Conservation (phyloP, 2,113 vertebrate species). For the Sceloporus undulatus region DNA sequence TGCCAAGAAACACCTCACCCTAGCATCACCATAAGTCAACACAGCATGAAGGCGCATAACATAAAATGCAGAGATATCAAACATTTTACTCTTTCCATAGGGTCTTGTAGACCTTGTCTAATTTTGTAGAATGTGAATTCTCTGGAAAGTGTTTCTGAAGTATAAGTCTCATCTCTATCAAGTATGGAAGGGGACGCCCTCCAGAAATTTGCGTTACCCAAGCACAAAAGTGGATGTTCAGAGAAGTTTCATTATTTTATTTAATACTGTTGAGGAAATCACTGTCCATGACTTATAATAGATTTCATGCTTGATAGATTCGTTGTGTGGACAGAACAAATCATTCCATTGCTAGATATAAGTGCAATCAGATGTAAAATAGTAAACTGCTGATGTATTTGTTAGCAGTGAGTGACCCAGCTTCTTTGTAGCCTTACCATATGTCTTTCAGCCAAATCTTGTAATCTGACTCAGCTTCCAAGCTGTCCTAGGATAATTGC, state of each 20-base stretch:
- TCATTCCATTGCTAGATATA: not conserved
- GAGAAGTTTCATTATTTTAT: not conserved
- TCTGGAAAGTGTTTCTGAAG: not conserved
- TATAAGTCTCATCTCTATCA: not conserved
- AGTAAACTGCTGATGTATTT: not conserved
- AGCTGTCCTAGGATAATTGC: not conserved
- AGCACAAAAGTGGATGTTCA: not conserved
- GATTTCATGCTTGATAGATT: not conserved
- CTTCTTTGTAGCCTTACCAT: not conserved
- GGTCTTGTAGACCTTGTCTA: not conserved
- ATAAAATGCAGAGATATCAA: not conserved
- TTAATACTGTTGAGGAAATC: not conserved
- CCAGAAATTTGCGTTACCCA: not conserved
- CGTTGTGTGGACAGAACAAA: not conserved
- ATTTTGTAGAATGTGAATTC: not conserved
- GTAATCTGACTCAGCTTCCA: not conserved
- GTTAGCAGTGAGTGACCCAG: not conserved
- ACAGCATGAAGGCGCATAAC: no score
- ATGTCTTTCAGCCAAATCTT: not conserved
- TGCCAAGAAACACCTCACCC: no score
- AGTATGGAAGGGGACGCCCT: not conserved
- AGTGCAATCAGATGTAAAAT: no score
- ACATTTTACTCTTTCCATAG: not conserved
- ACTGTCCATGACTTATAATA: not conserved
- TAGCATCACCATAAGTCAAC: no score